A percentile compares a stretch with the other conserved stretches of the same genome.
Conservation (phyloP, 2,113 vertebrate genomes). For the Takifugu bimaculatus region DNA sequence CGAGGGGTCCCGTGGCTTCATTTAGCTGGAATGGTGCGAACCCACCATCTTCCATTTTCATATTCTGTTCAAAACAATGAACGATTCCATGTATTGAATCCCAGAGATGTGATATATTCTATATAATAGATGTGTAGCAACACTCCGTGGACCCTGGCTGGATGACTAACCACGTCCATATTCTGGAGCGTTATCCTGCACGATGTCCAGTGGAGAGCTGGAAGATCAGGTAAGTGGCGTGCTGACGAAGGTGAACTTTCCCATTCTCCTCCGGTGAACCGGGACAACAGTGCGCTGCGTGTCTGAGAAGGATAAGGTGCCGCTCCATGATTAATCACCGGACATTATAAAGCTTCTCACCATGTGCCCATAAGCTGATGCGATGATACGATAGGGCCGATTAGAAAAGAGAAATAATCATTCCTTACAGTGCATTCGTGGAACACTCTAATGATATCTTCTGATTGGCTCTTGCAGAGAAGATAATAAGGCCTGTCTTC, state of each 20-base stretch:
- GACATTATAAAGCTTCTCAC: conserved; percentile 68
- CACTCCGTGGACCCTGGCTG: background rate
- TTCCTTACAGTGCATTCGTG: conserved; percentile 63
- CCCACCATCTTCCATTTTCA: too few species aligned
- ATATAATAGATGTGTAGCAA: background rate
- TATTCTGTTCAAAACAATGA: too few species aligned
- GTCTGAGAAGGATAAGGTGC: conserved; percentile 62
- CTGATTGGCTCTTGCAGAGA: conserved; percentile 64
- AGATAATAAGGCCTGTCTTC: conserved; percentile 68
- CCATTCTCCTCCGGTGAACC: conserved; percentile 35
- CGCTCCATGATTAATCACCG: conserved; percentile 66
- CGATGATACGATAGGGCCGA: conserved; percentile 63
- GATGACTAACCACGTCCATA: conserved; percentile 16
- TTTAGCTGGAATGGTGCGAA: too few species aligned
- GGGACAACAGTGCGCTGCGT: conserved; percentile 35
- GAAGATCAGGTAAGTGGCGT: conserved; percentile 34
- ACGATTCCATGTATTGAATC: too few species aligned
- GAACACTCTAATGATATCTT: conserved; percentile 66
- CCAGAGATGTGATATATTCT: too few species aligned
- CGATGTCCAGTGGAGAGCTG: conserved; percentile 1
- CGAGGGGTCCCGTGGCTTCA: too few species aligned
- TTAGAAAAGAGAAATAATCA: conserved; percentile 70
- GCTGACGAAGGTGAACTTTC: conserved; percentile 50
- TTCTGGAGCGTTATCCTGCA: conserved; percentile 11
- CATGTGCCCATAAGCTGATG: conserved; percentile 66